Conservation (phyloP, 1,140 invertebrate species). For the Leptinotarsa texana region DNA sequence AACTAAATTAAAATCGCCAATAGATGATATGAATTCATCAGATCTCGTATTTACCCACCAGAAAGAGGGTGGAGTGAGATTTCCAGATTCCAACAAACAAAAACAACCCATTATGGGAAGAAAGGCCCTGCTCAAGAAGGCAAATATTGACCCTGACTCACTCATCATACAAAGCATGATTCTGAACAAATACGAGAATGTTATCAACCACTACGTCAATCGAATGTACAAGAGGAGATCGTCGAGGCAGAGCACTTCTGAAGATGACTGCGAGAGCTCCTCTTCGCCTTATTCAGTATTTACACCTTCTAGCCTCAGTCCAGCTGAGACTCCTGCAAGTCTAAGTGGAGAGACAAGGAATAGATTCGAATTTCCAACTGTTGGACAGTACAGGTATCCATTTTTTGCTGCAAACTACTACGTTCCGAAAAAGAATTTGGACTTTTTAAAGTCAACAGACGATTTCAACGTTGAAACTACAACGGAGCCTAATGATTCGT, state of each 20-base stretch:
- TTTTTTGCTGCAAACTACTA: background rate
- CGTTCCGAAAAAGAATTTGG: background rate
- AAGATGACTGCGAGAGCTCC: conserved; percentile 17
- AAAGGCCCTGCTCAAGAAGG: conserved; percentile 11
- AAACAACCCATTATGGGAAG: conserved; percentile 25
- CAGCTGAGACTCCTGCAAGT: conserved; percentile 27
- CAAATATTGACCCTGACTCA: conserved; percentile 15
- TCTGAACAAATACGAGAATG: conserved; percentile 31
- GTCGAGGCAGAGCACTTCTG: conserved; percentile 26
- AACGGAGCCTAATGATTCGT: background rate
- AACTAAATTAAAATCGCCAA: background rate
- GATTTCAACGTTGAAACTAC: conserved; percentile 30
- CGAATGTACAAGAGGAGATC: conserved; percentile 34
- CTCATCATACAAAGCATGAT: conserved; percentile 19
- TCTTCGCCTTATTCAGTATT: conserved; percentile 24
- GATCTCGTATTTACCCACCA: conserved; percentile 3
- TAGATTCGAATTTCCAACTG: conserved; percentile 17
- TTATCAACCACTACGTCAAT: conserved; percentile 29
- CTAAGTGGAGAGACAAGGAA: conserved; percentile 19
- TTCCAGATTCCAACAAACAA: background rate
- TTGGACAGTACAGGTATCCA: background rate
- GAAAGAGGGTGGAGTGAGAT: background rate
- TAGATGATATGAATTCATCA: conserved; percentile 11
- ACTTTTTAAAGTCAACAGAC: conserved; percentile 29
- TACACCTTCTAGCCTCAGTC: conserved; percentile 22